A percentile compares a stretch with the other conserved stretches of the same genome.
Evolutionary conservation across 2,888 invertebrate genomes (phyloP).

Genomic region (Diarsia dahlii): DNA sequence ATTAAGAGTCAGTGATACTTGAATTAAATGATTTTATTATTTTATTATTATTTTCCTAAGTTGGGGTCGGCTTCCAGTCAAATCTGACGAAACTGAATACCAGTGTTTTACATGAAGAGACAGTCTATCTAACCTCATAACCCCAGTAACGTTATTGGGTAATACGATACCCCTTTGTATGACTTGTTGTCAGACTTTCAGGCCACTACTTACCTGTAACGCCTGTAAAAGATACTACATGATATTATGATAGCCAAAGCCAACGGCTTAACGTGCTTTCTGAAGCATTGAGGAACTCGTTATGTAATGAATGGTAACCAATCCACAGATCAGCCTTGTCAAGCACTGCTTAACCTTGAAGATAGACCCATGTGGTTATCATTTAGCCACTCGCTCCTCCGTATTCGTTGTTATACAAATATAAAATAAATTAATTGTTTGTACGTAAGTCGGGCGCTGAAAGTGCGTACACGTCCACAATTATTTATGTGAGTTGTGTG

Average conservation of each 20-base stretch:
- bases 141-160: neutral
- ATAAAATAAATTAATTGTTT: conserved; percentile 67
- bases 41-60: neutral
- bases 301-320: neutral
- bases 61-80: neutral
- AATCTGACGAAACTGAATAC: neutral
- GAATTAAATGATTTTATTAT: too few relatives aligned
- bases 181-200: neutral
- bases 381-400: neutral
- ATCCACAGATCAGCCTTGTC: neutral
- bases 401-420: conserved; percentile 16
- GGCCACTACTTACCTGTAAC: neutral
- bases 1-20: too few relatives aligned
- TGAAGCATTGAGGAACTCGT: neutral
- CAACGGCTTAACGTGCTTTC: neutral
- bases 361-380: neutral
- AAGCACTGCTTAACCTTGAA: neutral
- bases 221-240: neutral
- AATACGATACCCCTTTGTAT: neutral
- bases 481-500: conserved; percentile 69
- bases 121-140: neutral
- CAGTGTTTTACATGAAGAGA: neutral
- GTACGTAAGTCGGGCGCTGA: conserved; percentile 41
- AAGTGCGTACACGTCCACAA: conserved; percentile 66
- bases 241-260: neutral